These are phyloP conservation scores for Mormyrus iriodes DNA, from an alignment of 2,113 vertebrate genomes.

Conservation along the genomic window DNA sequence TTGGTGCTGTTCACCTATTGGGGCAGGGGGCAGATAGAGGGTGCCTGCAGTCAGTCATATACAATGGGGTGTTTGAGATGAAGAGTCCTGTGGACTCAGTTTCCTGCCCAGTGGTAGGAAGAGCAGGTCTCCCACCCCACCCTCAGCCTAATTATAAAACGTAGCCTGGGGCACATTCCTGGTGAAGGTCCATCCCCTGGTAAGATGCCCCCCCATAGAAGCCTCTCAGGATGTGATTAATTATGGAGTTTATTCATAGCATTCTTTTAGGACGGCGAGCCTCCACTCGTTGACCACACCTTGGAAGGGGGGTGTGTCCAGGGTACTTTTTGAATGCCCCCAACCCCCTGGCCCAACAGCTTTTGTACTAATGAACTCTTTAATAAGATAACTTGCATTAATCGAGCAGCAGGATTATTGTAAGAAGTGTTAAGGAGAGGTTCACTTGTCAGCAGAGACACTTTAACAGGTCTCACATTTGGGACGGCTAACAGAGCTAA, in stretches of 20 bases:
- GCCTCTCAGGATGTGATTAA: slow-evolving; percentile 23
- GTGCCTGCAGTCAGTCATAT: not conserved
- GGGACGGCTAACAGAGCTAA: slow-evolving; percentile 55
- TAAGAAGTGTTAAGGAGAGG: slow-evolving; percentile 60
- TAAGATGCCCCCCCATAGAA: slow-evolving; percentile 1
- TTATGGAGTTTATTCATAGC: slow-evolving; percentile 25
- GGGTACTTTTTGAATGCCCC: not conserved
- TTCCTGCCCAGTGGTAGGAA: slow-evolving; percentile 9
- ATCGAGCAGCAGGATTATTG: slow-evolving; percentile 66
- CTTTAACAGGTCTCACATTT: slow-evolving; percentile 70
- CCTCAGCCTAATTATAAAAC: slow-evolving; percentile 19
- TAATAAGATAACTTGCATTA: slow-evolving; percentile 68
- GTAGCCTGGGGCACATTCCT: slow-evolving; percentile 20
- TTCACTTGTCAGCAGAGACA: slow-evolving; percentile 67
- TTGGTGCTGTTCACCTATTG: not conserved
- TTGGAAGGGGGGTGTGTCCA: slow-evolving; percentile 5
- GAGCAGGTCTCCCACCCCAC: not conserved
- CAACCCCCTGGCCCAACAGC: not conserved
- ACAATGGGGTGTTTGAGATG: slow-evolving; percentile 6
- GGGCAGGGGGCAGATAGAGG: not conserved
- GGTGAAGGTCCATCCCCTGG: slow-evolving; percentile 7
- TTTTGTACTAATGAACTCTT: slow-evolving; percentile 67
- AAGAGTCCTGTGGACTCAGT: slow-evolving; percentile 8
- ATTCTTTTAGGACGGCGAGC: slow-evolving; percentile 1
- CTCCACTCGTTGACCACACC: slow-evolving; percentile 18